Percentiles rank a stretch among this genome's conserved stretches.
These are phyloP conservation scores for Nomada flava DNA, from an alignment of 2,888 invertebrate species.

Conservation along the genomic window DNA sequence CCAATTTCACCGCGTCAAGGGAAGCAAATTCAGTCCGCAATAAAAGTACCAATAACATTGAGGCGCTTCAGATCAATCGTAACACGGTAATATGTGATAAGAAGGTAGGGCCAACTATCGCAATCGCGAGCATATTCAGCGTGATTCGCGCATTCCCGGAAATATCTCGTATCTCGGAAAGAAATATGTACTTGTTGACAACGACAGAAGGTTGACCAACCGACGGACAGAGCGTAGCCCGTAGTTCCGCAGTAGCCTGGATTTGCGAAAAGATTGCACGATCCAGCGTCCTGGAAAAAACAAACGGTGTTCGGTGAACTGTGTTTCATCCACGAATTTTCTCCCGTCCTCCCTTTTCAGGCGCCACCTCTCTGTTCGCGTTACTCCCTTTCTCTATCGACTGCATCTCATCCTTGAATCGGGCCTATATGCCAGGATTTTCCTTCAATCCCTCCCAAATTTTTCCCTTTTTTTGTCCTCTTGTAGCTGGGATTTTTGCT, in stretches of 20 bases:
- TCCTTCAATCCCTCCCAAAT: constrained; percentile 8
- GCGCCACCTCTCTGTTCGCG: neutral
- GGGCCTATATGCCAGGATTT: constrained; percentile 50
- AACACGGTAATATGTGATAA: constrained; percentile 4
- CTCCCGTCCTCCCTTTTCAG: constrained; percentile 47
- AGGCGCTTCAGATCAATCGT: constrained; percentile 19
- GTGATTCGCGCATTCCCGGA: constrained; percentile 37
- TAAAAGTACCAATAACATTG: constrained; percentile 45
- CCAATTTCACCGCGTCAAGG: neutral
- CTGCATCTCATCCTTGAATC: constrained; percentile 34
- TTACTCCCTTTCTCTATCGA: constrained; percentile 43
- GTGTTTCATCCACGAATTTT: constrained; percentile 77
- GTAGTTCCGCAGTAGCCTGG: constrained; percentile 79
- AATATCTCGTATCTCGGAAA: constrained; percentile 18
- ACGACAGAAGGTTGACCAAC: constrained; percentile 57
- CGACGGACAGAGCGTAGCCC: constrained; percentile 63
- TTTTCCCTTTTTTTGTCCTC: constrained; percentile 60
- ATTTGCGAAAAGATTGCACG: constrained; percentile 84
- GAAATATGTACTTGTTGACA: constrained; percentile 69
- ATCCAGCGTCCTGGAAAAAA: constrained; percentile 83
- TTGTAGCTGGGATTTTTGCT: constrained; percentile 68
- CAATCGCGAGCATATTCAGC: constrained; percentile 5
- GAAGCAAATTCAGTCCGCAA: constrained; percentile 6
- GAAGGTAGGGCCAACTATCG: neutral
- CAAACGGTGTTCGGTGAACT: constrained; percentile 83